A percentile compares a stretch with the other conserved stretches of the same genome.
phyloP scores from a whole-genome alignment of 2,113 vertebrate species.

The Mixornis gularis region DNA sequence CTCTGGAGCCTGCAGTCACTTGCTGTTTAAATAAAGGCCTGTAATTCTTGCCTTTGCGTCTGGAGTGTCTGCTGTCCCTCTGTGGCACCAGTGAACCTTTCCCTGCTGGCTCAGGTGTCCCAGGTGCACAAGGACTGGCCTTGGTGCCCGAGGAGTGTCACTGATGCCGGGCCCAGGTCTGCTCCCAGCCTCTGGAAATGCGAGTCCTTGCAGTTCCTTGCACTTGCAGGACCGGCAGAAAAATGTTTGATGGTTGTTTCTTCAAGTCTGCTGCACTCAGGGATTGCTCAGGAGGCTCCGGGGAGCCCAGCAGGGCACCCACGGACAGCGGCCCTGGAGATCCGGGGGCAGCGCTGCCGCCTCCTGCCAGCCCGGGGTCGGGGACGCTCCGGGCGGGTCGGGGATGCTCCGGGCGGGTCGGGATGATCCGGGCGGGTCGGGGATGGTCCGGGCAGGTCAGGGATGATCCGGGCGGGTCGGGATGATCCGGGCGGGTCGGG shows the following conservation, averaged over 20 bases:
- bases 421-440: no score
- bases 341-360: background rate
- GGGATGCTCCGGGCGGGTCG: no score
- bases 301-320: background rate
- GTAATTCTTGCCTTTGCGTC: background rate
- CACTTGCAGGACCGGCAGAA: background rate
- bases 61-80: background rate
- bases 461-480: no score
- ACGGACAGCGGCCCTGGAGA: fast-evolving
- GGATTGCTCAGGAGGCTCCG: background rate
- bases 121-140: background rate
- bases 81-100: background rate
- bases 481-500: background rate
- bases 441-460: no score
- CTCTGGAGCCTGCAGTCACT: conserved; percentile 10
- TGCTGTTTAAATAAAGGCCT: conserved; percentile 20
- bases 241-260: background rate
- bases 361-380: background rate
- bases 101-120: background rate
- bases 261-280: background rate
- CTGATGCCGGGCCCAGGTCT: background rate
- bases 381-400: no score
- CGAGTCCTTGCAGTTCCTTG: background rate
- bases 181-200: background rate
- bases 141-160: background rate